Conservation (phyloP, 2,797 vertebrate genomes). For the Presbytis comata region DNA sequence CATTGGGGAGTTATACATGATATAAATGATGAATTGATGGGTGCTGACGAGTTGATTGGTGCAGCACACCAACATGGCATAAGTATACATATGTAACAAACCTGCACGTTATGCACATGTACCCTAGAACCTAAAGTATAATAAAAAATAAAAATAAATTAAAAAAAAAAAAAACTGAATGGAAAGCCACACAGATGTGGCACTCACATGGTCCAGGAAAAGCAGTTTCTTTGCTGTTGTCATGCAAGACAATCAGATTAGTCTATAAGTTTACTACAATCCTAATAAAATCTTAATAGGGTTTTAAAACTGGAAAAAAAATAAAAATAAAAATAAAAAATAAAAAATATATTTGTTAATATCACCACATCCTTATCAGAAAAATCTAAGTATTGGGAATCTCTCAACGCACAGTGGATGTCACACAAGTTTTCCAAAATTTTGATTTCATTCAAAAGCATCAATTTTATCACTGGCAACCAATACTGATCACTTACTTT, state of each 20-base stretch:
- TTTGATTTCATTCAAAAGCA: neutral
- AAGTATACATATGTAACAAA: too few relatives aligned
- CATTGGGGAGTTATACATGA: too few relatives aligned
- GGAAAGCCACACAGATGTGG: neutral
- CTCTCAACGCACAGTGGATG: neutral
- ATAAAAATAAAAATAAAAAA: too few relatives aligned
- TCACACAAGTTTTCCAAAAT: neutral
- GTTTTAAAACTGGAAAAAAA: slow-evolving; percentile 14
- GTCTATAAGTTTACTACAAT: neutral
- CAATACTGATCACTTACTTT: neutral
- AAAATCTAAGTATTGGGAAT: neutral
- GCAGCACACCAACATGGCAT: too few relatives aligned
- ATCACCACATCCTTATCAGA: neutral
- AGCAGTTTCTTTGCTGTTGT: neutral
- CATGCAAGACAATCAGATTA: neutral
- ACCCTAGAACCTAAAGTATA: too few relatives aligned
- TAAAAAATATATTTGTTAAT: neutral
- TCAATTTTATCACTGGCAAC: neutral
- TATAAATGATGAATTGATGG: too few relatives aligned
- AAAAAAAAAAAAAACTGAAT: neutral
- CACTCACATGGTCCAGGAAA: neutral
- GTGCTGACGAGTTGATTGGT: too few relatives aligned
- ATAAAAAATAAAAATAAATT: too few relatives aligned
- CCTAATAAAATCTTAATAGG: neutral
- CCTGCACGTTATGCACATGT: too few relatives aligned